phyloP scores from a whole-genome alignment of 2,113 vertebrate species.

The Prinia subflava region DNA sequence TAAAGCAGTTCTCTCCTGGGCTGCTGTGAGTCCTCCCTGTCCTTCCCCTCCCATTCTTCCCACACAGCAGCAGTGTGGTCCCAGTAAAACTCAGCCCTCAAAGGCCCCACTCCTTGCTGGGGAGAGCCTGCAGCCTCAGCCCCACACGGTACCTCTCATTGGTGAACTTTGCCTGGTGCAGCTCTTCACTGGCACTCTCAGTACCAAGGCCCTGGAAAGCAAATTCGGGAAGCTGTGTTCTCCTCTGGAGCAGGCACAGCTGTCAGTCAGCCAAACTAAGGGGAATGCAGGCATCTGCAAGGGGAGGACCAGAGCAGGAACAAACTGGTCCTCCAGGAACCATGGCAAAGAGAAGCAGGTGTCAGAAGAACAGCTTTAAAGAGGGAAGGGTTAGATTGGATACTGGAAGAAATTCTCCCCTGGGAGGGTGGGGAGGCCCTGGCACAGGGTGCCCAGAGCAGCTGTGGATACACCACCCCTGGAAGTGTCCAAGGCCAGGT shows the following conservation, averaged over 20 bases:
- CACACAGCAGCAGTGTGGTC: not conserved
- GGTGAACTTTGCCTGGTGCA: slow-evolving; percentile 79
- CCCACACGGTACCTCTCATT: slow-evolving; percentile 80
- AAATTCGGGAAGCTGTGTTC: not conserved
- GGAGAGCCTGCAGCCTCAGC: not conserved
- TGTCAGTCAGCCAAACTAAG: not conserved
- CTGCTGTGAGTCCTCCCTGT: not conserved
- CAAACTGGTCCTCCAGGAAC: not conserved
- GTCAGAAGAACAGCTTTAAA: not conserved
- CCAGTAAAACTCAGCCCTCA: not conserved
- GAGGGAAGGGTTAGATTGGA: not conserved
- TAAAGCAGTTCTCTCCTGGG: not conserved
- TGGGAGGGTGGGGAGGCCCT: not conserved
- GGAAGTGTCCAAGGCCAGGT: accelerated
- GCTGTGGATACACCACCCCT: not conserved
- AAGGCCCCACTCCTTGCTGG: not conserved
- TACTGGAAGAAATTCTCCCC: not conserved
- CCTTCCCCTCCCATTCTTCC: not conserved
- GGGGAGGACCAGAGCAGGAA: not conserved
- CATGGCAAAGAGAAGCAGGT: not conserved
- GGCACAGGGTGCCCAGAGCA: not conserved
- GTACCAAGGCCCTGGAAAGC: slow-evolving; percentile 80
- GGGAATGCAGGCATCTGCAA: not conserved
- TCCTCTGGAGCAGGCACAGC: not conserved
- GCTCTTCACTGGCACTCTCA: slow-evolving; percentile 65